Evolutionary conservation across 2,113 vertebrate species (phyloP), one percentile per base, ranked within the genome.

Genomic region (Cottus gobio): DNA sequence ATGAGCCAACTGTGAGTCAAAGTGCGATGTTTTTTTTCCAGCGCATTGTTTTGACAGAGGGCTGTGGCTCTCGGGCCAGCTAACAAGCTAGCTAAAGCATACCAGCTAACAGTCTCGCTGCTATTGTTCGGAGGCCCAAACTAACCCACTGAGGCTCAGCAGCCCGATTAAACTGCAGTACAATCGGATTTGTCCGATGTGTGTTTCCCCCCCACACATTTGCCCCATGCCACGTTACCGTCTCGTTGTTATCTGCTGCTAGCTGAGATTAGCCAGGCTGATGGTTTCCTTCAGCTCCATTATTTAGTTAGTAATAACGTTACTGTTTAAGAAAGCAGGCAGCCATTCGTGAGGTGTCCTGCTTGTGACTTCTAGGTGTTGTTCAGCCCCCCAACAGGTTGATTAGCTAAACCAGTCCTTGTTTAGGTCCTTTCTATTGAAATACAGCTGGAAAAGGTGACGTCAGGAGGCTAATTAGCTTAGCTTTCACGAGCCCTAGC

Each of bases 51-150:
- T 72, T 90, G 81, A 83, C 67, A 85, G 84, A 58, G 86, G 89
- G 88, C 77, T 87, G 89, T 90, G 87, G 82, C 87, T 89, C 50
- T 50, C 52, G 64, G 87, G 93, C 90, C 85, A 85, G 90, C 89
- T 89, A 30, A 37, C 52, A 62, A 85, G 93, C 90, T 85, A 85
- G 90, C 87, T 89, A 30, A 34, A 30, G 52, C 48, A 87, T 85
- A 85, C 89, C 39, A 82, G 88, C 87, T 88, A 91, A 89, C 85
- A 78, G n/a, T 69, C 44, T 84, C 48, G 54, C 60, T 76, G 71
- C 75, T 80, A 80, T 88, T 90, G 89, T 89, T 82, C 52, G 7
- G 7, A 77, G 78, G 71, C 84, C 65, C 31, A 15, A 34, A 54
- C 7, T 3, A 37, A 18, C 20, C 71, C 42, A 10, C 10, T 26